A percentile compares a stretch with the other conserved stretches of the same genome.
These are phyloP conservation scores for Oxygymnocypris stewartii DNA, from an alignment of 2,113 vertebrate species.

Conservation along the genomic window DNA sequence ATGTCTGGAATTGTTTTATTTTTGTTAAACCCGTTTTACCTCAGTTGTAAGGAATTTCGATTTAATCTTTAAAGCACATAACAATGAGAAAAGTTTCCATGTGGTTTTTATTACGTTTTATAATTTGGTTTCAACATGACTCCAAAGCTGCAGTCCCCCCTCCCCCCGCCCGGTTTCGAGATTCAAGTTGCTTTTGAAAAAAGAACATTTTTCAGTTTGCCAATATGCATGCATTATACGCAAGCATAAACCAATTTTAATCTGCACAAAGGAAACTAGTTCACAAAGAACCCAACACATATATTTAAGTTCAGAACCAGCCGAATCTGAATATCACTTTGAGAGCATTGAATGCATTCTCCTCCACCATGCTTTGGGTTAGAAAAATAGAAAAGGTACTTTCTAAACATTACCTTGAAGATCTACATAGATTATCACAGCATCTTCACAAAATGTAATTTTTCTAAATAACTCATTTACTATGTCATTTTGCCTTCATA, in stretches of 20 bases:
- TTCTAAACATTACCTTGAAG: constrained; percentile 11
- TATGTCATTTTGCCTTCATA: constrained; percentile 53
- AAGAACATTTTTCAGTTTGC: neutral
- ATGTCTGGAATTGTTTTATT: neutral
- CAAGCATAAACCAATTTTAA: neutral
- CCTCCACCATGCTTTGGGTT: neutral
- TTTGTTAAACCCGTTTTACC: neutral
- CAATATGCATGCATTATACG: neutral
- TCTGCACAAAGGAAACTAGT: neutral
- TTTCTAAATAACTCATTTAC: constrained; percentile 30
- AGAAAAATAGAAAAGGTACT: neutral
- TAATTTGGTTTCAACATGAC: neutral
- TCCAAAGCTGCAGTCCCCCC: neutral
- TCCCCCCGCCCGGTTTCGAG: neutral
- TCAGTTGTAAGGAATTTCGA: neutral
- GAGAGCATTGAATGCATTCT: neutral
- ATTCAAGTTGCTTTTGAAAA: neutral
- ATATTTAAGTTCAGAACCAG: neutral
- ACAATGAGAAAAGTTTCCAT: neutral
- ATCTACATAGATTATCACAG: constrained; percentile 4
- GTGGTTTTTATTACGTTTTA: neutral
- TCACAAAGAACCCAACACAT: neutral
- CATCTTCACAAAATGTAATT: constrained; percentile 36
- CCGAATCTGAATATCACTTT: neutral
- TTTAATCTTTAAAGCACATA: neutral